These are phyloP conservation scores for Augiades crinisus DNA, from an alignment of 2,888 invertebrate species.

Conservation along the genomic window DNA sequence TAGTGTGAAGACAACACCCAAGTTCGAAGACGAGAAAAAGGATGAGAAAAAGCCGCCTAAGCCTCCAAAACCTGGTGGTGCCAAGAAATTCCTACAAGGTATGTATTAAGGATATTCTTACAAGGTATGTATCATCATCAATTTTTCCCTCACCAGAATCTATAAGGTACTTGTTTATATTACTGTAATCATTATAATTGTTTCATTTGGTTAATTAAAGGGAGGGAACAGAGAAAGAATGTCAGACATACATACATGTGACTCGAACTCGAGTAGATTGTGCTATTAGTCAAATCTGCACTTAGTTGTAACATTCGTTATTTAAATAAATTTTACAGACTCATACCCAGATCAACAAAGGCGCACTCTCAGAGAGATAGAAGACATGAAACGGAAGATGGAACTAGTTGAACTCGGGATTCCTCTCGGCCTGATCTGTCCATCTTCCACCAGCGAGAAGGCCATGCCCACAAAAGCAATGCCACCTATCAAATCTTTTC, in stretches of 20 bases:
- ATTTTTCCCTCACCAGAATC: too few species aligned
- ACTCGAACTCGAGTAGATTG: too few species aligned
- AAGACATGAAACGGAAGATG: slow-evolving; percentile 75
- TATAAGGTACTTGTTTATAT: too few species aligned
- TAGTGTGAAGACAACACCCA: slow-evolving; percentile 53
- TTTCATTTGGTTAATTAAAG: too few species aligned
- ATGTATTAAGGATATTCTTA: too few species aligned
- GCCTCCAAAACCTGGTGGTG: slow-evolving; percentile 66
- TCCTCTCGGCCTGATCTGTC: slow-evolving; percentile 71
- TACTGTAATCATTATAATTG: too few species aligned
- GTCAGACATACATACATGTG: too few species aligned
- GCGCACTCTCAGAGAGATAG: slow-evolving; percentile 63
- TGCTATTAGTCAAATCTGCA: not conserved
- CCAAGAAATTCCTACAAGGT: slow-evolving; percentile 45
- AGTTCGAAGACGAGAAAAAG: slow-evolving; percentile 51
- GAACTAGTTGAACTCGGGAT: slow-evolving; percentile 72
- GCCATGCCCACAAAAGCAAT: slow-evolving; percentile 77
- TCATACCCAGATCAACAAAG: slow-evolving; percentile 57
- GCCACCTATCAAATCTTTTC: slow-evolving; percentile 72
- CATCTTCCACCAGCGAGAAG: slow-evolving; percentile 55
- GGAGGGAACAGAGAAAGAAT: too few species aligned
- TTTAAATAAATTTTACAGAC: slow-evolving; percentile 35
- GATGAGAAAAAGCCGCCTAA: slow-evolving; percentile 57
- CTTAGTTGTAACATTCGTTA: not conserved
- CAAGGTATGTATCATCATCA: too few species aligned